phyloP scores from a whole-genome alignment of 1,140 invertebrate species.

The Drosophila sturtevanti region DNA sequence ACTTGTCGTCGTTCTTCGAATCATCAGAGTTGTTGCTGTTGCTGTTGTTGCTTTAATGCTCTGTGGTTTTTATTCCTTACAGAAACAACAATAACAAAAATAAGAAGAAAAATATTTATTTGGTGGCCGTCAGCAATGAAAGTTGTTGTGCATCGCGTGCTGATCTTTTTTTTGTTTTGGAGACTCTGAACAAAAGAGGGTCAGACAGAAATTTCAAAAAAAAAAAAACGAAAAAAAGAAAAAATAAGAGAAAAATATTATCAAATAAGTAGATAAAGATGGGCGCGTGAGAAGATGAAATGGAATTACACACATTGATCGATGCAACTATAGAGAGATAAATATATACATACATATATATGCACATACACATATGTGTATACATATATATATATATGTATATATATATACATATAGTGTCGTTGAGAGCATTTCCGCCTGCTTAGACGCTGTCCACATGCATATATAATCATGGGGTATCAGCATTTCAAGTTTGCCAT shows the following conservation, averaged over 20 bases:
- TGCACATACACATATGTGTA: not conserved
- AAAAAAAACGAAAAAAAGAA: not conserved
- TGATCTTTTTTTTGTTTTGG: not conserved
- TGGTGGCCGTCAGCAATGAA: conserved; percentile 12
- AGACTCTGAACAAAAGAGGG: not conserved
- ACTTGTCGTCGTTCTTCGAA: conserved; percentile 1
- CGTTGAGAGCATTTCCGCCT: conserved; percentile 13
- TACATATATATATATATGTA: not conserved
- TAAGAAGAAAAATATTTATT: too few species aligned
- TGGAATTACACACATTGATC: not conserved
- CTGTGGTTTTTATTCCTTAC: conserved; percentile 8
- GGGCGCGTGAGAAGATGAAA: conserved; percentile 8
- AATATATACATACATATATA: not conserved
- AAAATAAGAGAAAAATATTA: not conserved
- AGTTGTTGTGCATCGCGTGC: conserved; percentile 10
- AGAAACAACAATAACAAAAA: too few species aligned
- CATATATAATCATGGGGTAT: conserved; percentile 20
- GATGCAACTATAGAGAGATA: not conserved
- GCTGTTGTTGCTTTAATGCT: not conserved
- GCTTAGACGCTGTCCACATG: conserved; percentile 16
- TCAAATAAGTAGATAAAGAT: conserved; percentile 2
- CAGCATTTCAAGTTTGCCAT: conserved; percentile 25
- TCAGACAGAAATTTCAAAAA: not conserved
- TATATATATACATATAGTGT: conserved; percentile 1
- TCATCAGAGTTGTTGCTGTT: not conserved